Percentiles rank a stretch among this genome's conserved stretches.
phyloP scores from a whole-genome alignment of 2,888 invertebrate genomes.

The Dyspetes luteomarginatus region DNA sequence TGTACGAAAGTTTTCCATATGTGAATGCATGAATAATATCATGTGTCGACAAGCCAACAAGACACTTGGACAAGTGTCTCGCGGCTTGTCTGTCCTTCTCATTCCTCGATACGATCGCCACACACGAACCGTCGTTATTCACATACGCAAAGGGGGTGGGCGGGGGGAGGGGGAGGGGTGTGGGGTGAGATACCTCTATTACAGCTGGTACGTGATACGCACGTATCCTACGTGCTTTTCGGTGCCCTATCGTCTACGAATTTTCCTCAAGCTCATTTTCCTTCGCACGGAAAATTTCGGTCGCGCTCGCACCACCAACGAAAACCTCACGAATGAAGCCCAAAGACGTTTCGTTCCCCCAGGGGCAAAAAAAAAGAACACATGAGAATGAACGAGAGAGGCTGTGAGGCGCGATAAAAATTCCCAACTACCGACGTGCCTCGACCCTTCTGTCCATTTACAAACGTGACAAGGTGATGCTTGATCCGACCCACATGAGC shows the following conservation, averaged over 20 bases:
- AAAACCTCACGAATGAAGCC: conserved; percentile 48
- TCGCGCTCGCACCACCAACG: conserved; percentile 12
- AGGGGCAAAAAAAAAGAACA: conserved; percentile 13
- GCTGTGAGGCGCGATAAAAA: conserved; percentile 62
- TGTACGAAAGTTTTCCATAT: background rate
- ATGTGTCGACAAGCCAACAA: conserved; percentile 18
- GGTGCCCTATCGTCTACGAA: conserved; percentile 31
- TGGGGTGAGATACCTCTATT: background rate
- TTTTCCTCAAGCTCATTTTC: conserved; percentile 57
- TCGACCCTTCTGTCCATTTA: conserved; percentile 61
- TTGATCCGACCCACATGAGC: conserved; percentile 51
- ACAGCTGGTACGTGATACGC: background rate
- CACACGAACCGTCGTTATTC: background rate
- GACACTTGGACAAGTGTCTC: too few relatives aligned
- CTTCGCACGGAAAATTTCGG: conserved; percentile 39
- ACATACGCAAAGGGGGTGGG: too few relatives aligned
- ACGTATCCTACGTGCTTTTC: conserved; percentile 50
- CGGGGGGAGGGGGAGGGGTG: too few relatives aligned
- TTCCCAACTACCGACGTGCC: conserved; percentile 53
- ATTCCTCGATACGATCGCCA: conserved; percentile 35
- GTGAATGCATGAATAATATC: conserved; percentile 2
- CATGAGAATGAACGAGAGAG: conserved; percentile 34
- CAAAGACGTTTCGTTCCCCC: conserved; percentile 48
- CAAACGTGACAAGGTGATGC: conserved; percentile 64
- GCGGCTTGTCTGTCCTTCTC: too few relatives aligned